Evolutionary conservation across 2,888 invertebrate genomes (phyloP).

Genomic region (Diplolepis rosae): DNA sequence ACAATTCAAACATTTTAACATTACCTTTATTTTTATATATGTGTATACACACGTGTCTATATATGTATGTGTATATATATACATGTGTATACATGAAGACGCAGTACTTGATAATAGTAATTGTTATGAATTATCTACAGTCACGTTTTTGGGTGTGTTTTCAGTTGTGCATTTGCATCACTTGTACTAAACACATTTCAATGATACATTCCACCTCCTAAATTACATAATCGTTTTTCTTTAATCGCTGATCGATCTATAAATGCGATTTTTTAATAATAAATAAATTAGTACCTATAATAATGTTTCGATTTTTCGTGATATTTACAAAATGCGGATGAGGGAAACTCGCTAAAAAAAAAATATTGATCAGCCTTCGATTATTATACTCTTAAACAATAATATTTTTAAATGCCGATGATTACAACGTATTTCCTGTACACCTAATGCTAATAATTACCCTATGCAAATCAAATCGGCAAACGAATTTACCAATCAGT

Average conservation of each 20-base stretch:
- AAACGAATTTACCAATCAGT: too few species aligned
- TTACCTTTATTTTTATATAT: conserved; percentile 71
- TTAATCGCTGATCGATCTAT: conserved; percentile 48
- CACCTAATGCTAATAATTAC: too few species aligned
- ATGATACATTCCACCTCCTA: conserved; percentile 40
- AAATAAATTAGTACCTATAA: conserved; percentile 70
- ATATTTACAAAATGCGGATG: conserved; percentile 67
- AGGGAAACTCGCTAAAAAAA: conserved; percentile 55
- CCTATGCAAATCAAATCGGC: too few species aligned
- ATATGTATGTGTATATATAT: conserved; percentile 66
- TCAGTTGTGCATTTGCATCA: conserved; percentile 53
- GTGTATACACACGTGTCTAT: conserved; percentile 59
- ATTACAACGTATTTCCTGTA: background rate
- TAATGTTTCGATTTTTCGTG: conserved; percentile 52
- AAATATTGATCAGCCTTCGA: conserved; percentile 53
- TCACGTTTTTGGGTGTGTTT: conserved; percentile 61
- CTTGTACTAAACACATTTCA: conserved; percentile 42
- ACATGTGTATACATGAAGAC: conserved; percentile 61
- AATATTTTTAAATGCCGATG: too few species aligned
- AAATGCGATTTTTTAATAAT: conserved; percentile 59
- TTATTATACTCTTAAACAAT: conserved; percentile 32
- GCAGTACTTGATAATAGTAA: conserved; percentile 71
- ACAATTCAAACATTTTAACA: conserved; percentile 62
- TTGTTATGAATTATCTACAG: conserved; percentile 72
- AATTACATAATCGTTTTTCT: conserved; percentile 34